Percentiles rank a stretch among this genome's conserved stretches.
These are phyloP conservation scores for Adoxophyes honmai DNA, from an alignment of 1,140 invertebrate genomes.

Conservation along the genomic window DNA sequence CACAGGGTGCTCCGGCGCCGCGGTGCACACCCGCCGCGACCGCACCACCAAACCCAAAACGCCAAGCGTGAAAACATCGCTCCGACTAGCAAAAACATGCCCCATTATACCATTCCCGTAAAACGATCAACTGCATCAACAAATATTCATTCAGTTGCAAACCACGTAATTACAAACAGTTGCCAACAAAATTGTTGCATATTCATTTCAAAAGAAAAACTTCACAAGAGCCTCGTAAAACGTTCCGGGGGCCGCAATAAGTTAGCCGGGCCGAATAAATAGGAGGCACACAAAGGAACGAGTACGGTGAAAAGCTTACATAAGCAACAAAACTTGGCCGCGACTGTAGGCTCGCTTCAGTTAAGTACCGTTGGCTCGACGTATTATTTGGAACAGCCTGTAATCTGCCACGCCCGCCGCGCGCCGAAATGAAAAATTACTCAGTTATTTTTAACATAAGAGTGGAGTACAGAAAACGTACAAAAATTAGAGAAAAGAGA, in stretches of 20 bases:
- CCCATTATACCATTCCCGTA: constrained; percentile 11
- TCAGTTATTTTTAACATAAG: constrained; percentile 70
- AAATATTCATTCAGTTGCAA: constrained; percentile 29
- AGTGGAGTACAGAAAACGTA: constrained; percentile 68
- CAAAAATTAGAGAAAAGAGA: constrained; percentile 74
- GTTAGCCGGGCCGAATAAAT: constrained; percentile 42
- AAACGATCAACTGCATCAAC: constrained; percentile 13
- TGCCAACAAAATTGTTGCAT: constrained; percentile 43
- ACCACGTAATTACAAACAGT: constrained; percentile 22
- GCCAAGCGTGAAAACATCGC: constrained; percentile 11
- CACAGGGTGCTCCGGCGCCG: constrained; percentile 42
- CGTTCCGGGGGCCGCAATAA: constrained; percentile 34
- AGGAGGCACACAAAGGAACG: constrained; percentile 36
- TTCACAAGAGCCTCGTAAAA: constrained; percentile 46
- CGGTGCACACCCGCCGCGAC: not conserved
- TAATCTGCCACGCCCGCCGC: constrained; percentile 69
- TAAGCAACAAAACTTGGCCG: constrained; percentile 48
- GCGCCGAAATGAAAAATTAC: constrained; percentile 74
- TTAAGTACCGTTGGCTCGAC: constrained; percentile 49
- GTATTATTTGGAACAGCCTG: constrained; percentile 68
- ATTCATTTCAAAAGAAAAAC: constrained; percentile 52
- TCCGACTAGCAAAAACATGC: not conserved
- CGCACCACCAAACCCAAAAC: not conserved
- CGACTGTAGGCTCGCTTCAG: constrained; percentile 48
- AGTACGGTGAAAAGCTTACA: constrained; percentile 46